Percentiles rank a stretch among this genome's conserved stretches.
Evolutionary conservation across 35 echinoderm and acorn worm species (phyloP).

Genomic region (Anneissia japonica): DNA sequence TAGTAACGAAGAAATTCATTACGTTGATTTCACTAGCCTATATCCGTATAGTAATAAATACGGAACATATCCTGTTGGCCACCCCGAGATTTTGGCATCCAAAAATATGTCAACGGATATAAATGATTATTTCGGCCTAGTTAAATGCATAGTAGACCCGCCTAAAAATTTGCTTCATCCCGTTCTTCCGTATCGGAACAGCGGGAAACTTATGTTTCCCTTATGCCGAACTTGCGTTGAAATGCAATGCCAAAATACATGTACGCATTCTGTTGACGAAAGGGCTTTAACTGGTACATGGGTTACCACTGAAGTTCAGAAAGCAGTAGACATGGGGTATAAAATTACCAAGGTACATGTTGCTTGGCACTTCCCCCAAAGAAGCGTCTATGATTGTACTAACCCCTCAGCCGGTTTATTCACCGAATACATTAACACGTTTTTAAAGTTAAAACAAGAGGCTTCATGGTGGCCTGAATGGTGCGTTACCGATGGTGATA

Average conservation of each 20-base stretch:
- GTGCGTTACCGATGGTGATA: not conserved
- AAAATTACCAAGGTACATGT: not conserved
- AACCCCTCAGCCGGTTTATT: not conserved
- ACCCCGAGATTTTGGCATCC: constrained; percentile 11
- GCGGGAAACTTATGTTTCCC: constrained; percentile 16
- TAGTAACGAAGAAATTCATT: not conserved
- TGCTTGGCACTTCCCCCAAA: not conserved
- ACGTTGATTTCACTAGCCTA: constrained; percentile 17
- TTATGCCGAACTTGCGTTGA: constrained; percentile 27
- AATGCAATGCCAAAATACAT: not conserved
- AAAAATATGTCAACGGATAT: too few species aligned
- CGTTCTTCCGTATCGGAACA: not conserved
- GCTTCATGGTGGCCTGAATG: not conserved
- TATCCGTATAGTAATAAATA: constrained; percentile 42
- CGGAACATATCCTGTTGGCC: constrained; percentile 13
- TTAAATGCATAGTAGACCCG: constrained; percentile 4
- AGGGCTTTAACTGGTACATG: constrained; percentile 7
- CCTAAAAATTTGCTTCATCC: not conserved
- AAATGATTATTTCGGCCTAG: too few species aligned
- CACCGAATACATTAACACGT: not conserved
- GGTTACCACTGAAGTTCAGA: constrained; percentile 28
- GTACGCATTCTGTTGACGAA: not conserved
- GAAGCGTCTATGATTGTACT: not conserved
- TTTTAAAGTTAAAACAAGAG: constrained; percentile 2
- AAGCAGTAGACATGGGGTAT: not conserved